A percentile compares a stretch with the other conserved stretches of the same genome.
Conservation (phyloP, 2,888 invertebrate genomes). For the Ectropis crepuscularia region DNA sequence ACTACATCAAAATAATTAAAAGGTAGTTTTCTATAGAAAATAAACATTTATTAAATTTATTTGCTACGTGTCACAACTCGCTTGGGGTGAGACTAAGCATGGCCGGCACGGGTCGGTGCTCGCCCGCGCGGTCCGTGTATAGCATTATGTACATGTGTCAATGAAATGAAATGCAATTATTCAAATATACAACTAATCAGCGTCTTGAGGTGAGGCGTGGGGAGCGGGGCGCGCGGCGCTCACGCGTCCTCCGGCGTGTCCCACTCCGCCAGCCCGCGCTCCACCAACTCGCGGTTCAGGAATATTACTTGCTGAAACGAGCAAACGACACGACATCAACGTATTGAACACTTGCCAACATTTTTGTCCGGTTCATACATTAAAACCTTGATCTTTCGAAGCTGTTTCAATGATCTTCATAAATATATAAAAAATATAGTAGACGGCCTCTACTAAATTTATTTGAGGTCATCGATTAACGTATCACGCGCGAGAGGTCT, state of each 20-base stretch:
- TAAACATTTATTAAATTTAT: constrained; percentile 68
- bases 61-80: constrained; percentile 65
- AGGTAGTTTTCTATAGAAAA: constrained; percentile 50
- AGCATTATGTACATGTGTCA: constrained; percentile 61
- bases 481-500: constrained; percentile 4
- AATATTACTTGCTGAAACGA: constrained; percentile 90
- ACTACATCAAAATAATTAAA: constrained; percentile 46
- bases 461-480: constrained; percentile 28
- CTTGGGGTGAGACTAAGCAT: constrained; percentile 57
- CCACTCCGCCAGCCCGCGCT: constrained; percentile 93
- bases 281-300: constrained; percentile 94
- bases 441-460: constrained; percentile 31
- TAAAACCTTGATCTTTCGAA: constrained; percentile 41
- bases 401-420: constrained; percentile 40
- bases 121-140: constrained; percentile 46
- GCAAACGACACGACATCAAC: constrained; percentile 23
- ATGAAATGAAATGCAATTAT: constrained; percentile 69
- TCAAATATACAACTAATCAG: constrained; percentile 65
- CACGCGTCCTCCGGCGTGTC: constrained; percentile 80
- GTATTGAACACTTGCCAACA: constrained; percentile 39
- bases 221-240: constrained; percentile 46
- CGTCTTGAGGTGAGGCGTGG: constrained; percentile 49
- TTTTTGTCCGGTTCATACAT: constrained; percentile 27
- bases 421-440: constrained; percentile 34
- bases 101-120: constrained; percentile 32